Evolutionary conservation across 2,888 invertebrate genomes (phyloP), one percentile per base, ranked within the genome.

Genomic region (Drosophila meridiana): DNA sequence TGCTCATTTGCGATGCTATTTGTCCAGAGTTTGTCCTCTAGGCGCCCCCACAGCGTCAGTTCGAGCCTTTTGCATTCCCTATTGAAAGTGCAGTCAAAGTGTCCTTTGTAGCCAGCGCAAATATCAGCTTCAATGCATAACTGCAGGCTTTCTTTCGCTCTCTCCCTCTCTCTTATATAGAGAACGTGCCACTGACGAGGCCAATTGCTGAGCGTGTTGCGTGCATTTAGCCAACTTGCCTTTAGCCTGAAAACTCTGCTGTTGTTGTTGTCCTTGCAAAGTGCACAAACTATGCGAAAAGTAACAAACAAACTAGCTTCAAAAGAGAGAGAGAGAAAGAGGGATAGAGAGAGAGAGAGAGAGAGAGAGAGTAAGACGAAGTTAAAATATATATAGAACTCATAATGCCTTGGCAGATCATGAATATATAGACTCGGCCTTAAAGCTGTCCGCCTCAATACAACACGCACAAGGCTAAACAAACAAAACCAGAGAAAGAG

Each of bases 1-100:
- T 38, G 45, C 83, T 82, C 85, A 82, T 87, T 87, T 84, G 55
- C 70, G 47, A 87, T 83, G 78, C 87, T 78, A 78, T 83, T 87
- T 82, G 71, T 58, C 20, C 53, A 42, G 47, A 42, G 43, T 26
- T 60, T 38, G 45, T 28, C 14, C 45, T 34, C 45, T 3, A 20
- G 36, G 45, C 34, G 28, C n/a, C 50, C 14, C 48, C 60, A 4
- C 9, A 20, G 28, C 63, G 42, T 4, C 45, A 61, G 58, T 47
- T 69, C 30, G 40, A 56, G 76, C 52, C 50, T 42, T 42, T 8
- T 6, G 36, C 42, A 40, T 42, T 43, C 40, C 14, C 55, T 42
- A 63, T 63, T 45, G 59, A 59, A 65, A 60, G 42, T 73, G 78
- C 65, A 60, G 20, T n/a, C 28, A 63, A 52, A 38, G 62, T 63